Evolutionary conservation across 1,140 invertebrate species (phyloP), one percentile per base, ranked within the genome.

Genomic region (Drosophila neocordata): DNA sequence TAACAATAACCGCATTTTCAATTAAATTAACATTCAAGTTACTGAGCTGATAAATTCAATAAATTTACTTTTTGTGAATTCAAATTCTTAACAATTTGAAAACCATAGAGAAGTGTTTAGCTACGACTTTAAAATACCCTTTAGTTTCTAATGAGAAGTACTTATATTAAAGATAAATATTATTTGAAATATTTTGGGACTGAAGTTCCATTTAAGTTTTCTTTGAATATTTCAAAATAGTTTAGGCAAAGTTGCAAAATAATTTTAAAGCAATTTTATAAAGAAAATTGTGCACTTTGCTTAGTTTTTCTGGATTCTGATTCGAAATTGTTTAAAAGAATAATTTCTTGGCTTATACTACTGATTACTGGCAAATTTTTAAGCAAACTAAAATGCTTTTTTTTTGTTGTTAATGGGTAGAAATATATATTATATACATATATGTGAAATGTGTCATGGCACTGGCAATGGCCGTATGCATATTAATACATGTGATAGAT

Each of bases 21-120:
- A 88, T 88, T 88, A 83, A 83, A 79, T 88, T 73, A 79, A 88
- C 83, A 48, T 48, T 48, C 41, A 20, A 77, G 66, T 52, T 68
- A 64, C 64, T 52, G 34, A 35, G 7, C 35, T 57, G 31, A 48
- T 11, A 37, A 69, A 69, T 73, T 59, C 60, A 73, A 76, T 41
- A 65, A 60, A 22, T 51, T 48, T 63, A 0, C 22, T 38, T 60
- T 38, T 27, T 13, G 4, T 37, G 6, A 12, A 66, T 44, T 44
- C 41, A 18, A 31, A 55, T 20, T 48, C 41, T 48, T 48, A 11
- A 44, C 6, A 44, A 2, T 18, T 15, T 7, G 27, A 31, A 44
- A 44, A 15, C 9, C 5, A 41, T 15, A 3, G 2, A 0, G 2
- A 11, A 48, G 1, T 2, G 18, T 20, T 20, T 48, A 2, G 15